Conservation (phyloP, 1,140 invertebrate genomes). For the Fopius arisanus region DNA sequence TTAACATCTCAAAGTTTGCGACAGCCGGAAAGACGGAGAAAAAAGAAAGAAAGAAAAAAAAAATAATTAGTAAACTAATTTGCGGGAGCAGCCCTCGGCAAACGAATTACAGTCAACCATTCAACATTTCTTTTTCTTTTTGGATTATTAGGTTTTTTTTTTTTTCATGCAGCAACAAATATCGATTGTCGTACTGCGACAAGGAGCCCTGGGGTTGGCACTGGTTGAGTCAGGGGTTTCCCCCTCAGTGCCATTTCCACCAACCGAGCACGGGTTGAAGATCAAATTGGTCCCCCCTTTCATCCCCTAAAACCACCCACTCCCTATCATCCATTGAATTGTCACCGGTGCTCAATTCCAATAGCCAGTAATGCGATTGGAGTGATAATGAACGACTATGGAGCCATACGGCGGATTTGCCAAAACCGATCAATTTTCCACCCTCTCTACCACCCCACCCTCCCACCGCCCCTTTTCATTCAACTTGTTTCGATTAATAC, state of each 20-base stretch:
- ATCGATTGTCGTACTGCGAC: constrained; percentile 59
- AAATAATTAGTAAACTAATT: background rate
- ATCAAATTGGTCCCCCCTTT: constrained; percentile 14
- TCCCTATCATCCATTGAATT: constrained; percentile 18
- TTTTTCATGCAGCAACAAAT: constrained; percentile 30
- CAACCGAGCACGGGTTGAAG: background rate
- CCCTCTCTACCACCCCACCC: no score
- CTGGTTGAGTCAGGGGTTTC: constrained; percentile 37
- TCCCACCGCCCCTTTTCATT: background rate
- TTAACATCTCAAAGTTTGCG: background rate
- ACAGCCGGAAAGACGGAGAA: no score
- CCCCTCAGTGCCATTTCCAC: constrained; percentile 19
- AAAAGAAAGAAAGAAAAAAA: background rate
- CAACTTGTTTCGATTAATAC: constrained; percentile 1
- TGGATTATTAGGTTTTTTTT: no score
- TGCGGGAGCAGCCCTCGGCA: background rate
- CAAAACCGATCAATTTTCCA: constrained; percentile 1
- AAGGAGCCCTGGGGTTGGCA: constrained; percentile 49
- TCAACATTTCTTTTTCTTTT: no score
- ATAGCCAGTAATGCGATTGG: constrained; percentile 18
- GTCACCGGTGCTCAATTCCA: constrained; percentile 18
- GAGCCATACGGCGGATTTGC: background rate
- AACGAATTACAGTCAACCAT: background rate
- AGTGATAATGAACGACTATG: constrained; percentile 16
- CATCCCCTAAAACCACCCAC: background rate